A percentile compares a stretch with the other conserved stretches of the same genome.
These are phyloP conservation scores for Allygus modestus DNA, from an alignment of 2,888 invertebrate genomes.

Conservation along the genomic window DNA sequence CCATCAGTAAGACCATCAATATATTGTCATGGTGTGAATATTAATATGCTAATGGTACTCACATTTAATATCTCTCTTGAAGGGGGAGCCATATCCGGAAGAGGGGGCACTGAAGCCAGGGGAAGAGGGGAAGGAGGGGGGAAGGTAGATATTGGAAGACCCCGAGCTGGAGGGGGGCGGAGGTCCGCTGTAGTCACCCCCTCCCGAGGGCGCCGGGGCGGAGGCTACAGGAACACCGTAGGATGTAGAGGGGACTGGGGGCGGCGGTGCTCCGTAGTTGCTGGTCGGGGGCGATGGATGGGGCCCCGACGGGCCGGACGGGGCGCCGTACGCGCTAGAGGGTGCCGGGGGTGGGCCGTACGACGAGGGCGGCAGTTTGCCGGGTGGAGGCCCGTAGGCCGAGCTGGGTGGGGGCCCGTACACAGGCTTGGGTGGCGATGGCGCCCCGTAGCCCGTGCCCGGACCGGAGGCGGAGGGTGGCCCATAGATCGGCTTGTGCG, in stretches of 20 bases:
- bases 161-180: conserved; percentile 62
- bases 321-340: conserved; percentile 59
- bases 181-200: conserved; percentile 40
- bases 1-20: no score
- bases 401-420: conserved; percentile 17
- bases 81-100: conserved; percentile 46
- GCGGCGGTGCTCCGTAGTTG: conserved; percentile 66
- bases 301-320: conserved; percentile 48
- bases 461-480: conserved; percentile 66
- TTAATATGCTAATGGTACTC: conserved; percentile 17
- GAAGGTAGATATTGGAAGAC: conserved; percentile 8
- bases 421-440: conserved; percentile 34
- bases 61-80: conserved; percentile 56
- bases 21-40: no score
- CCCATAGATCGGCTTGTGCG: conserved; percentile 59
- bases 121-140: conserved; percentile 34
- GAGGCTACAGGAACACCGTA: conserved; percentile 33
- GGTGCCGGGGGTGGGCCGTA: conserved; percentile 51
- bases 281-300: conserved; percentile 70
- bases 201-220: conserved; percentile 12
- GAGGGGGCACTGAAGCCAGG: conserved; percentile 28
- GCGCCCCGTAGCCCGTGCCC: conserved; percentile 70
- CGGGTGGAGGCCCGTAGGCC: conserved; percentile 52
- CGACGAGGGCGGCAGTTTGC: conserved; percentile 15
- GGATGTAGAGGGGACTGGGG: conserved; percentile 35